Base-by-base conservation (phyloP, 2,797 vertebrate genomes). In the Schizopygopsis pylzovi region DNA sequence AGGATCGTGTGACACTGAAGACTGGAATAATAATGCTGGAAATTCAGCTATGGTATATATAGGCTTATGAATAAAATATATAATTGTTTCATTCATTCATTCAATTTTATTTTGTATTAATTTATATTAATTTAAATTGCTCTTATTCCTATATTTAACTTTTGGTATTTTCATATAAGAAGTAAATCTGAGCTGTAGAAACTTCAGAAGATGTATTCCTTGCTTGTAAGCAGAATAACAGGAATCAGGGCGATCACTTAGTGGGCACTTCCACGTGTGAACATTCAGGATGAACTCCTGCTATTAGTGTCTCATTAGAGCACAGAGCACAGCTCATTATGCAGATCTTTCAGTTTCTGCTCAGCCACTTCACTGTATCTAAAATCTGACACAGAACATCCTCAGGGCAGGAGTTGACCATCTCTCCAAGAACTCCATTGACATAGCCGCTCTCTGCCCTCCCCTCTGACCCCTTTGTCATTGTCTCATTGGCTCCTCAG, bases 401-500 rank as follows among this genome's bases (percentile, higher is more conserved):
- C 83, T 33, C 70, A 73, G 79, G 73, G 79, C 87, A 91, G 88
- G 61, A 76, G 49, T 39, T 41, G 41, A 49, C 39, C 8, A 63
- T 75, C 61, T 65, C 25, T 63, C 41, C 88, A 86, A 87, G 89
- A 92, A 85, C 88, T 79, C 82, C 81, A 81, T 87, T 45, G 41
- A 52, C 13, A 78, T 18, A 16, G 86, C 67, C 78, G 15, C 61
- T 82, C 6, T 33, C 85, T 92, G 89, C 91, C 91, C 79, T 79
- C 18, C 13, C 12, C 37, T 65, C 72, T 68, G 75, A 63, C 52
- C 43, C 22, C 89, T 86, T 80, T 89, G 71, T 89, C 88, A 47
- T 52, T 88, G 75, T 88, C 84, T 86, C 76, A 75, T 7, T 68
- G 68, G 37, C 4, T 82, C 73, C 83, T 73, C 92, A 99, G 98